Evolutionary conservation across 2,113 vertebrate genomes (phyloP).

Genomic region (Centropus unirufus): DNA sequence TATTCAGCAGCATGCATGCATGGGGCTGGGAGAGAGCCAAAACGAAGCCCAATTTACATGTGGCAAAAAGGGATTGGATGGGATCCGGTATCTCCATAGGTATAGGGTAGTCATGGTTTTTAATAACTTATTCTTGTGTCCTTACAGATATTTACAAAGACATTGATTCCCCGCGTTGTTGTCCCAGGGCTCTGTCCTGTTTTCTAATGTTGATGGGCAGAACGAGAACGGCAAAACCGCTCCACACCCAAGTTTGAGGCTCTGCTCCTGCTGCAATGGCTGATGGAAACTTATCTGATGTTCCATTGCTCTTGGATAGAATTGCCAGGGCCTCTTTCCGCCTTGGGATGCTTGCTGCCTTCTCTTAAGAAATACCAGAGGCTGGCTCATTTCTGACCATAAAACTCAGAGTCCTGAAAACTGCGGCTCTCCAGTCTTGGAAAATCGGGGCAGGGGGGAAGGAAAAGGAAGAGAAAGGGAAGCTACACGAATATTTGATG

Average conservation of each 20-base stretch:
- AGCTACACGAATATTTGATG: not conserved
- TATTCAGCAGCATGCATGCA: not conserved
- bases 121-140: constrained; percentile 66
- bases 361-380: not conserved
- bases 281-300: not conserved
- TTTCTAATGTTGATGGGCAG: constrained; percentile 48
- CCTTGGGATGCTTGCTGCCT: not conserved
- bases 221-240: not conserved
- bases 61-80: constrained; percentile 51
- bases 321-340: not conserved
- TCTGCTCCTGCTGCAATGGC: not conserved
- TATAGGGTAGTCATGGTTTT: constrained; percentile 61
- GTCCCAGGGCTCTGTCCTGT: constrained; percentile 45
- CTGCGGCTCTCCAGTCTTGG: not conserved
- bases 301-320: not conserved
- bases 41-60: constrained; percentile 64
- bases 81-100: constrained; percentile 59
- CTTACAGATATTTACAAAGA: constrained; percentile 59
- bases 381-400: not conserved
- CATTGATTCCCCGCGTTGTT: constrained; percentile 49
- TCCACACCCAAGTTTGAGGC: not conserved
- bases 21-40: constrained; percentile 2
- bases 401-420: not conserved
- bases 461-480: not conserved
- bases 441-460: not conserved